Percentiles rank a stretch among this genome's conserved stretches.
Evolutionary conservation across 1,140 invertebrate genomes (phyloP).

Genomic region (Archivesica marissinica): DNA sequence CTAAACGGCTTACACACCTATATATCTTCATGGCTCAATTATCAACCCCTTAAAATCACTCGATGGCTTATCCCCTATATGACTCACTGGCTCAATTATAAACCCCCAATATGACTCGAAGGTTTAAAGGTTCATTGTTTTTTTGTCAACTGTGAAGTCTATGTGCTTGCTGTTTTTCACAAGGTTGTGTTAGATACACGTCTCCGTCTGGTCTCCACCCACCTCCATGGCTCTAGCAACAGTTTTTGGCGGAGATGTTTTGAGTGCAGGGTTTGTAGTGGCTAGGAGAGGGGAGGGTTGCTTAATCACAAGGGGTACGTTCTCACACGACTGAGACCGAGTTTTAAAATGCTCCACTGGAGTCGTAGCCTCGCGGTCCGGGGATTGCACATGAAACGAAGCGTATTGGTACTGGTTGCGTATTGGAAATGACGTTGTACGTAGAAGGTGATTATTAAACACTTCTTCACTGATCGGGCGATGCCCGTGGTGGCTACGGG

Average conservation of each 20-base stretch:
- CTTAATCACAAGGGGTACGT: conserved; percentile 79
- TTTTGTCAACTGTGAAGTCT: conserved; percentile 15
- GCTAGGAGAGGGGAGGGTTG: conserved; percentile 75
- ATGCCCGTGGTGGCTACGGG: conserved; percentile 90
- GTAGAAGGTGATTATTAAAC: conserved; percentile 68
- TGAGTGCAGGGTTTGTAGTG: conserved; percentile 74
- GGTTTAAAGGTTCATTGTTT: neutral
- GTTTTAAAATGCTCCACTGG: conserved; percentile 70
- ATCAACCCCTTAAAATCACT: too few relatives aligned
- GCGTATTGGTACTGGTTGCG: conserved; percentile 57
- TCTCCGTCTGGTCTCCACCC: conserved; percentile 72
- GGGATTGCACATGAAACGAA: conserved; percentile 52
- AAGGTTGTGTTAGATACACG: conserved; percentile 71
- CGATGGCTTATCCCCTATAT: too few relatives aligned
- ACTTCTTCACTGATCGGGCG: conserved; percentile 90
- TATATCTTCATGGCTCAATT: too few relatives aligned
- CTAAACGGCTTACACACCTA: too few relatives aligned
- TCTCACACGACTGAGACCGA: conserved; percentile 81
- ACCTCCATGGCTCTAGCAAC: conserved; percentile 71
- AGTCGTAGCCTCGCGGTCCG: conserved; percentile 39
- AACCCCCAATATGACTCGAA: neutral
- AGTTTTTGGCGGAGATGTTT: conserved; percentile 75
- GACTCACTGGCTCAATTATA: neutral
- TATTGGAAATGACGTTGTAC: conserved; percentile 61
- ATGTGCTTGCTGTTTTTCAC: conserved; percentile 9